Percentiles rank a stretch among this genome's conserved stretches.
These are phyloP conservation scores for Drymonia ruficornis DNA, from an alignment of 2,888 invertebrate species.

Conservation along the genomic window DNA sequence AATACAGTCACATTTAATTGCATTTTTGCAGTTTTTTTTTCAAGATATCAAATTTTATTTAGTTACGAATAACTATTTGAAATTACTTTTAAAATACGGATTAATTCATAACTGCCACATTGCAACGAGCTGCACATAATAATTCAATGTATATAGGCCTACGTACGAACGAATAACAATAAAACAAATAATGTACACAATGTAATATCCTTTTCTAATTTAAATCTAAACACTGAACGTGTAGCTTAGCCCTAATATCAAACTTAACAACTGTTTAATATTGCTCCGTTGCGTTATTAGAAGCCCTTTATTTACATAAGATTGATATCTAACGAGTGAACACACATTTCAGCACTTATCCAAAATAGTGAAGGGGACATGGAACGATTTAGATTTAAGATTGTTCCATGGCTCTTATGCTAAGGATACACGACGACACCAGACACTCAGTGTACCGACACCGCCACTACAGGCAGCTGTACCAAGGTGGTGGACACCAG, in stretches of 20 bases:
- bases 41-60: conserved; percentile 3
- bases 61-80: not conserved
- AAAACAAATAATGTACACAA: conserved; percentile 34
- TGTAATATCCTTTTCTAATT: conserved; percentile 38
- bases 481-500: too few species aligned
- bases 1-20: not conserved
- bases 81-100: not conserved
- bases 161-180: conserved; percentile 30
- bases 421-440: too few species aligned
- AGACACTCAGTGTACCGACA: too few species aligned
- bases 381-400: not conserved
- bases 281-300: conserved; percentile 61
- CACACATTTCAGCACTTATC: conserved; percentile 59
- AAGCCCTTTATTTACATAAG: conserved; percentile 45
- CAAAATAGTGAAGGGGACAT: not conserved
- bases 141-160: too few species aligned
- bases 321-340: conserved; percentile 61
- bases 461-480: too few species aligned
- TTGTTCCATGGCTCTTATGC: not conserved
- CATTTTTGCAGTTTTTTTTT: conserved; percentile 1
- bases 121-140: not conserved
- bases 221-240: conserved; percentile 45
- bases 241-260: conserved; percentile 59
- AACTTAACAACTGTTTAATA: conserved; percentile 74
- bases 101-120: not conserved